These are phyloP conservation scores for Suncus etruscus DNA, from an alignment of 2,113 vertebrate species.

Conservation along the genomic window DNA sequence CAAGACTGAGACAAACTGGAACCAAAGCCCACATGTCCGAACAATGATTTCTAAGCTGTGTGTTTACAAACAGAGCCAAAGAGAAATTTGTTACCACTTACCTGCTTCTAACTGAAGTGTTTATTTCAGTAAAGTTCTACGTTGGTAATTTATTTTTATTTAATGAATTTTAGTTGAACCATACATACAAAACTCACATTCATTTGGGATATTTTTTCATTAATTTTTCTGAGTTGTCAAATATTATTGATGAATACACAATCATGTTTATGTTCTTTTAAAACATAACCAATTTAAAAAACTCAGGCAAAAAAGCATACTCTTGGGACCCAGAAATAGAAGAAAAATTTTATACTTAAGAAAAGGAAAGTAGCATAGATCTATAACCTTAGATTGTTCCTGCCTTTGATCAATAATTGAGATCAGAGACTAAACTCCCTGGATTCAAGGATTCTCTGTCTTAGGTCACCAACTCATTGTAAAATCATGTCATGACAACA, in stretches of 20 bases:
- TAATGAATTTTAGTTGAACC: conserved; percentile 12
- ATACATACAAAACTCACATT: not conserved
- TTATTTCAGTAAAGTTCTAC: conserved; percentile 16
- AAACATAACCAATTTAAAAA: not conserved
- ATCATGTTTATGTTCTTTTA: conserved; percentile 7
- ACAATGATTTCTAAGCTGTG: conserved; percentile 69
- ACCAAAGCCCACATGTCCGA: conserved; percentile 58
- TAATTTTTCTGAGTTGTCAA: not conserved
- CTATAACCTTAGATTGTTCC: not conserved
- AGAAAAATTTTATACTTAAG: not conserved
- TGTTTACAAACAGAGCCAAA: conserved; percentile 76
- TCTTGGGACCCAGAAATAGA: conserved; percentile 28
- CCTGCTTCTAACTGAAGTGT: not conserved
- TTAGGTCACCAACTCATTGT: conserved; percentile 41
- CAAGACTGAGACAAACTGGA: conserved; percentile 64
- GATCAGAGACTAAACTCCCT: not conserved
- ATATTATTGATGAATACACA: not conserved
- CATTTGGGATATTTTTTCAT: not conserved
- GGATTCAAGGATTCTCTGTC: not conserved
- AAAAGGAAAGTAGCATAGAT: not conserved
- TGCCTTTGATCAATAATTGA: not conserved
- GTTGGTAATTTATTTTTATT: conserved; percentile 7
- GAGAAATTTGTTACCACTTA: conserved; percentile 26
- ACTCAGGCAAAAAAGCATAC: not conserved
- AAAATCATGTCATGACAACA: conserved; percentile 20